These are phyloP conservation scores for Rhyzopertha dominica DNA, from an alignment of 1,140 invertebrate genomes.

Conservation along the genomic window DNA sequence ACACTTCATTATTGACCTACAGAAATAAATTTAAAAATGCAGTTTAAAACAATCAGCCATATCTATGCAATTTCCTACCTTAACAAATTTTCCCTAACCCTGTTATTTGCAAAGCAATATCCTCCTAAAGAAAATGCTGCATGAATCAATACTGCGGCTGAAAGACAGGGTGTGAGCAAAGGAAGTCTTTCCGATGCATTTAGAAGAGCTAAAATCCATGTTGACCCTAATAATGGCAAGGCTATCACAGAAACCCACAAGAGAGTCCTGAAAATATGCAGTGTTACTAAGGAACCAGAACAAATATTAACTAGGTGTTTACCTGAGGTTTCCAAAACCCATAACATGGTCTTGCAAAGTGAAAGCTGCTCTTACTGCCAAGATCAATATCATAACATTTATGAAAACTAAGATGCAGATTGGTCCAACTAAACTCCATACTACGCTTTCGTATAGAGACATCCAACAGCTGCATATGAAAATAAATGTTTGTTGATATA, in stretches of 20 bases:
- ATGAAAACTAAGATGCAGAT: constrained; percentile 70
- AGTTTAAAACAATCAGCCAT: not conserved
- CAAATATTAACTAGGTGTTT: constrained; percentile 19
- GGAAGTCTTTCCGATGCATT: constrained; percentile 72
- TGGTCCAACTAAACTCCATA: constrained; percentile 87
- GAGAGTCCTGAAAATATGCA: constrained; percentile 60
- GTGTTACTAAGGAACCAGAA: not conserved
- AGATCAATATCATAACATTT: constrained; percentile 73
- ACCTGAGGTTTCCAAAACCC: constrained; percentile 84
- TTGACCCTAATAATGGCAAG: constrained; percentile 68
- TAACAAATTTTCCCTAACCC: constrained; percentile 66
- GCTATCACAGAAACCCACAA: constrained; percentile 79
- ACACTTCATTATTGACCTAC: constrained; percentile 61
- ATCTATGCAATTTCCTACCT: constrained; percentile 35
- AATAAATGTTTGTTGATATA: constrained; percentile 10
- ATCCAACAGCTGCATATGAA: constrained; percentile 75
- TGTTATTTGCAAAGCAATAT: constrained; percentile 77
- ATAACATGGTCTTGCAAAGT: constrained; percentile 85
- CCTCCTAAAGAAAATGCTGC: constrained; percentile 74
- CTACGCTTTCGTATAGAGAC: constrained; percentile 84
- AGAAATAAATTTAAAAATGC: constrained; percentile 16
- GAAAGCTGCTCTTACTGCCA: constrained; percentile 85
- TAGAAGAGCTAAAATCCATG: constrained; percentile 77
- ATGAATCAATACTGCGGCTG: constrained; percentile 64
- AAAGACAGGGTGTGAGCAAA: constrained; percentile 67